phyloP scores from a whole-genome alignment of 2,797 vertebrate genomes.

The Nasua narica region DNA sequence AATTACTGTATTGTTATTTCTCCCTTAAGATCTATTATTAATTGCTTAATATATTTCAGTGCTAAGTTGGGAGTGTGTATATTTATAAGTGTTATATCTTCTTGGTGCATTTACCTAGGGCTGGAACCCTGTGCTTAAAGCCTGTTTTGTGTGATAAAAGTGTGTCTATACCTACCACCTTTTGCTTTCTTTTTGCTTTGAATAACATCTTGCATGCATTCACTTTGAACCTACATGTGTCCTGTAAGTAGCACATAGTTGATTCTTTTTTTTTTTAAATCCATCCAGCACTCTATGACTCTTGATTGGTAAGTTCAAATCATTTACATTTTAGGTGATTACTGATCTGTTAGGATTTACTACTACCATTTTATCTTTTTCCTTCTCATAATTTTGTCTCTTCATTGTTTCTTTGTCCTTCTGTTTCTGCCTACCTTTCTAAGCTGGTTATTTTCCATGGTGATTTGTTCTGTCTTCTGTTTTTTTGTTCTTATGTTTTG shows the following conservation, averaged over 20 bases:
- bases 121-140: not conserved
- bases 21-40: not conserved
- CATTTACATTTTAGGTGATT: not conserved
- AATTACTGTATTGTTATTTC: not conserved
- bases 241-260: not conserved
- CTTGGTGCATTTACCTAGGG: not conserved
- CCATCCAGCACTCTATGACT: not conserved
- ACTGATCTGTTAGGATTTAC: not conserved
- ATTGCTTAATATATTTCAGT: not conserved
- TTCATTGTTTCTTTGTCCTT: not conserved
- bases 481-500: not conserved
- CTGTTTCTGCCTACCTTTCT: not conserved
- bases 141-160: not conserved
- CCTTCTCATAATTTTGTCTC: not conserved
- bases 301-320: not conserved
- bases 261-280: not conserved
- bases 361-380: not conserved
- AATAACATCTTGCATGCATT: not conserved
- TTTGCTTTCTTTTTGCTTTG: not conserved
- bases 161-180: not conserved
- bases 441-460: not conserved
- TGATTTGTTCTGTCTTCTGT: not conserved
- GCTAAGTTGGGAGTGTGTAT: not conserved
- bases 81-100: not conserved
- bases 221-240: not conserved